A percentile compares a stretch with the other conserved stretches of the same genome.
Evolutionary conservation across 2,797 vertebrate species (phyloP).

Genomic region (Enteromius mattozi): DNA sequence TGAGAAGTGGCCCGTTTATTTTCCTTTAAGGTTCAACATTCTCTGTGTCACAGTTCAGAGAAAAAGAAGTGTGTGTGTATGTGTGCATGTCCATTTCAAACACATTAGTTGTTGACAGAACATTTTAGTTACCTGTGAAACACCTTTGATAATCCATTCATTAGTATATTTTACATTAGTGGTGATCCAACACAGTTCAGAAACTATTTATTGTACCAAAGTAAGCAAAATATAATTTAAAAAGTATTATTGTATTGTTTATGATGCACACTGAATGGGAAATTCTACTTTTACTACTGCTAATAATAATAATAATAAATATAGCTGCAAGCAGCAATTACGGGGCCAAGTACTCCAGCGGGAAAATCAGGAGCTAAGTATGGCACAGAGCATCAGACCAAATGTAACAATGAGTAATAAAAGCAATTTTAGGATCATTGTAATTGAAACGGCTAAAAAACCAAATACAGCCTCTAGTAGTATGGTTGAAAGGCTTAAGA

Average conservation of each 20-base stretch:
- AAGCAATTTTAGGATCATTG: too few species aligned
- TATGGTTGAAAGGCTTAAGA: too few species aligned
- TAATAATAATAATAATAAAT: too few species aligned
- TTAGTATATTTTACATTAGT: constrained; percentile 14
- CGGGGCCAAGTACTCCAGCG: too few species aligned
- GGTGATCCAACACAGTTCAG: not conserved
- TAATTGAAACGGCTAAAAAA: too few species aligned
- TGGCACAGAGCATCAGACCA: too few species aligned
- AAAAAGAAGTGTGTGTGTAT: constrained; percentile 46
- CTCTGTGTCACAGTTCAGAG: constrained; percentile 66
- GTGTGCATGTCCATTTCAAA: constrained; percentile 9
- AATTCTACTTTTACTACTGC: too few species aligned
- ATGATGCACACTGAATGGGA: not conserved
- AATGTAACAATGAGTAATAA: too few species aligned
- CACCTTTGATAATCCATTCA: not conserved
- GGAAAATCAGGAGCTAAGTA: too few species aligned
- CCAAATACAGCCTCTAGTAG: too few species aligned
- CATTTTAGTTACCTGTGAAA: not conserved
- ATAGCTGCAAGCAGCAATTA: too few species aligned
- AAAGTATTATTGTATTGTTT: not conserved
- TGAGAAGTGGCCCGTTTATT: constrained; percentile 74
- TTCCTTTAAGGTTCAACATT: constrained; percentile 71
- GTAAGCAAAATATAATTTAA: not conserved
- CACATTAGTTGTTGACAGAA: not conserved
- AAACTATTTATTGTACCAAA: not conserved